Evolutionary conservation across 2,113 vertebrate genomes (phyloP).

Genomic region (Paralichthys olivaceus): DNA sequence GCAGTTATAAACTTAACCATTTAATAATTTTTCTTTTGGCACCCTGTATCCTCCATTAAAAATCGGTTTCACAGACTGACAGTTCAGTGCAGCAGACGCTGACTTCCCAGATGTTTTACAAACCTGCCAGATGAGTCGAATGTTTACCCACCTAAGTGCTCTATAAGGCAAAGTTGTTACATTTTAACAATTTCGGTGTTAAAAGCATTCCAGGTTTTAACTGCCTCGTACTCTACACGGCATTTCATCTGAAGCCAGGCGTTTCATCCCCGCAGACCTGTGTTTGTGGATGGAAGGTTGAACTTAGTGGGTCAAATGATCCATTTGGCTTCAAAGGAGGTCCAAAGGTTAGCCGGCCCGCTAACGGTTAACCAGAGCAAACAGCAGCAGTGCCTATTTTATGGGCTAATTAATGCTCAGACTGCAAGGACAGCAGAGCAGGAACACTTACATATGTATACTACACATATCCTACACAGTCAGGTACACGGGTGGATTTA

Average conservation of each 20-base stretch:
- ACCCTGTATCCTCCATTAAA: not conserved
- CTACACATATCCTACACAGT: not conserved
- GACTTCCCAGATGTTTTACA: slow-evolving; percentile 6
- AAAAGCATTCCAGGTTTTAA: slow-evolving; percentile 33
- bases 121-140: slow-evolving; percentile 29
- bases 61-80: not conserved
- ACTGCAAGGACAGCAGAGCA: slow-evolving; percentile 9
- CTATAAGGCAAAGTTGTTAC: slow-evolving; percentile 33
- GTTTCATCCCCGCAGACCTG: not conserved
- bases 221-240: not conserved
- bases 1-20: not conserved
- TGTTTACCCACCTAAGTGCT: slow-evolving; percentile 32
- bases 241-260: slow-evolving; percentile 5
- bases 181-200: slow-evolving; percentile 39
- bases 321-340: slow-evolving; percentile 46
- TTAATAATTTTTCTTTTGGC: not conserved
- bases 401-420: slow-evolving; percentile 54
- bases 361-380: slow-evolving; percentile 62
- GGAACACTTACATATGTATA: not conserved
- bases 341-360: slow-evolving; percentile 47
- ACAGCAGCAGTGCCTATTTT: slow-evolving; percentile 48
- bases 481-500: not conserved
- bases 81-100: not conserved
- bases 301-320: slow-evolving; percentile 43
- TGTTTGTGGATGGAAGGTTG: slow-evolving; percentile 34